Evolutionary conservation across 2,797 vertebrate genomes (phyloP).

Genomic region (Valencia hispanica): DNA sequence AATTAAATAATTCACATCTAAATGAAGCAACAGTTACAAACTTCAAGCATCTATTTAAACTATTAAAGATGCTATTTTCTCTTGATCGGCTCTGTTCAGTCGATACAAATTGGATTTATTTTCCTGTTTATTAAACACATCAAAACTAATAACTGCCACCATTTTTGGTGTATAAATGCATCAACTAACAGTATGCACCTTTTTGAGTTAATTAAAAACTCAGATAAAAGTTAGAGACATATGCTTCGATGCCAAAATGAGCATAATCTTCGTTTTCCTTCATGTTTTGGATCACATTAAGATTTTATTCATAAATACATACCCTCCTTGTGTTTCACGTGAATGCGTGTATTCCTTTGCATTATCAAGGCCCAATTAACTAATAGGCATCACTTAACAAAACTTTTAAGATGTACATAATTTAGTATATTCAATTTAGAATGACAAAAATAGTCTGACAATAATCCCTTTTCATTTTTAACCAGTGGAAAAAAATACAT

Average conservation of each 20-base stretch:
- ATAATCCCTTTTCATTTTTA: conserved; percentile 28
- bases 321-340: not conserved
- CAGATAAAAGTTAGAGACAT: too few relatives aligned
- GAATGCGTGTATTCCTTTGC: not conserved
- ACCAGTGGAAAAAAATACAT: conserved; percentile 7
- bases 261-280: not conserved
- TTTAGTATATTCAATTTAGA: not conserved
- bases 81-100: not conserved
- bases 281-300: not conserved
- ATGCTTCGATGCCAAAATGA: too few relatives aligned
- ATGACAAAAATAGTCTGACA: conserved; percentile 1
- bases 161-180: not conserved
- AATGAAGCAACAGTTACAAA: not conserved
- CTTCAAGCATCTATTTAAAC: not conserved
- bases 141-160: not conserved
- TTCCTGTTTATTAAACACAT: not conserved
- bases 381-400: not conserved
- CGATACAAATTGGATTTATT: not conserved
- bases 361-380: not conserved
- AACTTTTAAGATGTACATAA: not conserved
- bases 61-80: not conserved
- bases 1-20: not conserved
- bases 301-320: not conserved
- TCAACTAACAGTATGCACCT: too few relatives aligned
- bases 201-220: too few relatives aligned